phyloP scores from a whole-genome alignment of 2,113 vertebrate genomes.

The Neogale vison region DNA sequence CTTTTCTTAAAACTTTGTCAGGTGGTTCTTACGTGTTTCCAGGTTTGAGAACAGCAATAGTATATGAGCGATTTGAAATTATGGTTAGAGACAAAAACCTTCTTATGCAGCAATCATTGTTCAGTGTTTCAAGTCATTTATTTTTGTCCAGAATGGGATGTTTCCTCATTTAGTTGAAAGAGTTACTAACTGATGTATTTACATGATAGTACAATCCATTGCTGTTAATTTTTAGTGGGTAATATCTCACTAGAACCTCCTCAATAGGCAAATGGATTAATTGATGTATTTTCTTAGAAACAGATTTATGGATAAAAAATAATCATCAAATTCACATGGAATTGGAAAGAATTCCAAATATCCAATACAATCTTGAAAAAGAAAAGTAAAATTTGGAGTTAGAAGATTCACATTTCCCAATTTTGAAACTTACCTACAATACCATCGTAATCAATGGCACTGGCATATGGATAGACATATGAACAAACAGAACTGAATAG shows the following conservation, averaged over 20 bases:
- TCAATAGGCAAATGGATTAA: neutral
- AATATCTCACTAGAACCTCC: neutral
- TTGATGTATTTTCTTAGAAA: neutral
- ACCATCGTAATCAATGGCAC: neutral
- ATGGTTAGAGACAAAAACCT: neutral
- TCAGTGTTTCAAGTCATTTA: neutral
- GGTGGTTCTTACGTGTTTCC: neutral
- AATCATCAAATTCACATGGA: neutral
- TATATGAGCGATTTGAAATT: neutral
- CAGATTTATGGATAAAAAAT: neutral
- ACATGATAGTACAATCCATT: neutral
- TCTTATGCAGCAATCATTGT: neutral
- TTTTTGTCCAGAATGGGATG: neutral
- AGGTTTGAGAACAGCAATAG: neutral
- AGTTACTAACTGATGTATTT: neutral
- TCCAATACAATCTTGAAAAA: neutral
- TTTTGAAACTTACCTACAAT: neutral
- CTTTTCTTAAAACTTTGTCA: neutral
- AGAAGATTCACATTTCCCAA: neutral
- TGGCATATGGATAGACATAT: neutral
- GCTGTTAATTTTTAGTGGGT: neutral
- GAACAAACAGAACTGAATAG: neutral
- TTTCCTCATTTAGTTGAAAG: neutral
- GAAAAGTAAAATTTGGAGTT: neutral
- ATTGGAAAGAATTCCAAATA: neutral